phyloP scores from a whole-genome alignment of 2,888 invertebrate species.

The Oasisia sp. region DNA sequence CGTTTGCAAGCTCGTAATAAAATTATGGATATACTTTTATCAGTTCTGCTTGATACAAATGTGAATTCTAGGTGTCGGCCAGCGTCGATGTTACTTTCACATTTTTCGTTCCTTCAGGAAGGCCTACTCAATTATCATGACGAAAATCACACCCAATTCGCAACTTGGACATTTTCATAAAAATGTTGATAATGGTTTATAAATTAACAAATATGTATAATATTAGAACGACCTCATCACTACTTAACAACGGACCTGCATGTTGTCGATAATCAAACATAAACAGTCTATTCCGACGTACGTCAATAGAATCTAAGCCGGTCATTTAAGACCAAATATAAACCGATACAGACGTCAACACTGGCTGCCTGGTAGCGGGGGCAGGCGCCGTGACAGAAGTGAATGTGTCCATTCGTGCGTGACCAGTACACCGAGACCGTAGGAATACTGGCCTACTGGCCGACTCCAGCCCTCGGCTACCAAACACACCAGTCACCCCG shows the following conservation, averaged over 20 bases:
- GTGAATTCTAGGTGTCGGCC: no score
- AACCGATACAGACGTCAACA: not conserved
- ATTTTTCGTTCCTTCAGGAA: no score
- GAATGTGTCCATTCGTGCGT: not conserved
- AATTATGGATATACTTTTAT: not conserved
- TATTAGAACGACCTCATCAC: not conserved
- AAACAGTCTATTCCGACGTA: not conserved
- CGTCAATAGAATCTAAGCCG: not conserved
- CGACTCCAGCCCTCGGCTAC: not conserved
- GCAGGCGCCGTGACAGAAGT: not conserved
- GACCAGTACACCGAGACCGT: not conserved
- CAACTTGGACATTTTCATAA: no score
- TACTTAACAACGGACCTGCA: not conserved
- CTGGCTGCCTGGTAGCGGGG: not conserved
- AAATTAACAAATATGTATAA: not conserved
- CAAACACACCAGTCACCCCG: constrained; percentile 3
- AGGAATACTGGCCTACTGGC: not conserved
- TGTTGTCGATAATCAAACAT: not conserved
- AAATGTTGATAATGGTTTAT: not conserved
- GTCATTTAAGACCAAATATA: no score
- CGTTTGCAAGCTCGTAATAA: not conserved
- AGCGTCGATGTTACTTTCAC: no score
- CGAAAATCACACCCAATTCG: no score
- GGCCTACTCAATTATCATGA: no score
- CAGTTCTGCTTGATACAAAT: no score